Conservation (phyloP, 2,113 vertebrate genomes). For the Antechinus stuartii region DNA sequence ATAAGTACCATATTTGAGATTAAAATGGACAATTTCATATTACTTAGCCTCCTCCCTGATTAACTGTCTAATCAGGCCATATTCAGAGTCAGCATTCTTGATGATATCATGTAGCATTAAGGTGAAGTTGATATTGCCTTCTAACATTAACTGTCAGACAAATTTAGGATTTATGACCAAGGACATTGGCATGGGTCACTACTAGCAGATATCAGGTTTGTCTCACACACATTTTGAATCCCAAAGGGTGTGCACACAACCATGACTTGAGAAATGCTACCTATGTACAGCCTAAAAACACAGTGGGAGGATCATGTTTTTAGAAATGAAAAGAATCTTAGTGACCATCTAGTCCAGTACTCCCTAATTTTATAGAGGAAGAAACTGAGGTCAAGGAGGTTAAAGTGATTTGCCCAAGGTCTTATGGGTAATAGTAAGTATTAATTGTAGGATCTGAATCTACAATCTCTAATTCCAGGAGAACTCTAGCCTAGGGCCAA, state of each 20-base stretch:
- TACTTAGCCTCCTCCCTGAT: neutral
- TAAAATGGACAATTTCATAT: slow-evolving; percentile 34
- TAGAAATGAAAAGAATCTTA: neutral
- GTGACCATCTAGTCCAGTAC: neutral
- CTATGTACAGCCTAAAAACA: slow-evolving; percentile 42
- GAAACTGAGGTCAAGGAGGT: neutral
- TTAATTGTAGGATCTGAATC: neutral
- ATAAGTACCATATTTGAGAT: slow-evolving; percentile 6
- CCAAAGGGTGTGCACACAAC: neutral
- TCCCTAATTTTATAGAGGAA: neutral
- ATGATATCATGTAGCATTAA: slow-evolving; percentile 2
- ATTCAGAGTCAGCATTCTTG: slow-evolving; percentile 8
- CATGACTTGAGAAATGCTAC: slow-evolving; percentile 53
- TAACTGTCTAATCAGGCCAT: slow-evolving; percentile 1
- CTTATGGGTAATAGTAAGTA: neutral
- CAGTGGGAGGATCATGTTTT: neutral
- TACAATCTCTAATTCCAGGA: neutral
- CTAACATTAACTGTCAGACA: slow-evolving; percentile 41
- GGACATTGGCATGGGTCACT: slow-evolving; percentile 33
- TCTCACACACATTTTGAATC: slow-evolving; percentile 55
- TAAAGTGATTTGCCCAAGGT: neutral
- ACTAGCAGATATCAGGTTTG: slow-evolving; percentile 56
- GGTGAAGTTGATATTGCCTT: slow-evolving; percentile 42
- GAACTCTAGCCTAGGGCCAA: neutral
- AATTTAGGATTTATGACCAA: slow-evolving; percentile 54